Percentiles rank a stretch among this genome's conserved stretches.
phyloP scores from a whole-genome alignment of 2,888 invertebrate species.

The Thalpophila matura region DNA sequence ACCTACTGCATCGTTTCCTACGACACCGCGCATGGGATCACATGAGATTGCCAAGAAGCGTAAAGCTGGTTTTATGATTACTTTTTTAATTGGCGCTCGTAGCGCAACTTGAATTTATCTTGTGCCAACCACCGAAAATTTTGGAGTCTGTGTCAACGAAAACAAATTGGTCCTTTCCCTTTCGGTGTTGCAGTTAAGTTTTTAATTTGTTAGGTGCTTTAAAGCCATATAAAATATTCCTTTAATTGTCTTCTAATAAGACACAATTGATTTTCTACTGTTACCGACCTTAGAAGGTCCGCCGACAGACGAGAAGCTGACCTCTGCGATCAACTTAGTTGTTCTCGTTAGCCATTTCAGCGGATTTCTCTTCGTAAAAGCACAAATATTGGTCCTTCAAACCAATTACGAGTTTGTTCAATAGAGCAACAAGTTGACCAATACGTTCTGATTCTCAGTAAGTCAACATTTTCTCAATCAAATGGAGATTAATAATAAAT shows the following conservation, averaged over 20 bases:
- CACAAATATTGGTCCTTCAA: background rate
- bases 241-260: too few relatives aligned
- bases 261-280: too few relatives aligned
- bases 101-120: background rate
- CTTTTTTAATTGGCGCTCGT: background rate
- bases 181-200: background rate
- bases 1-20: conserved; percentile 60
- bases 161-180: background rate
- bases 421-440: background rate
- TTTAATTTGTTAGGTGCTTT: background rate
- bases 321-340: too few relatives aligned
- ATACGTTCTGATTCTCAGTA: conserved; percentile 3
- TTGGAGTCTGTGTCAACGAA: background rate
- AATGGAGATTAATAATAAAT: conserved; percentile 35
- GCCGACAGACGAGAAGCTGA: too few relatives aligned
- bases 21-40: conserved; percentile 23
- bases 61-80: background rate
- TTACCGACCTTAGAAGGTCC: too few relatives aligned
- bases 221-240: too few relatives aligned
- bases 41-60: conserved; percentile 20
- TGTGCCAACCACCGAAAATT: background rate
- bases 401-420: background rate
- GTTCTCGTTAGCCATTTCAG: background rate
- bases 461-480: conserved; percentile 11
- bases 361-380: background rate